Evolutionary conservation across 2,113 vertebrate genomes (phyloP).

Genomic region (Entelurus aequoreus): DNA sequence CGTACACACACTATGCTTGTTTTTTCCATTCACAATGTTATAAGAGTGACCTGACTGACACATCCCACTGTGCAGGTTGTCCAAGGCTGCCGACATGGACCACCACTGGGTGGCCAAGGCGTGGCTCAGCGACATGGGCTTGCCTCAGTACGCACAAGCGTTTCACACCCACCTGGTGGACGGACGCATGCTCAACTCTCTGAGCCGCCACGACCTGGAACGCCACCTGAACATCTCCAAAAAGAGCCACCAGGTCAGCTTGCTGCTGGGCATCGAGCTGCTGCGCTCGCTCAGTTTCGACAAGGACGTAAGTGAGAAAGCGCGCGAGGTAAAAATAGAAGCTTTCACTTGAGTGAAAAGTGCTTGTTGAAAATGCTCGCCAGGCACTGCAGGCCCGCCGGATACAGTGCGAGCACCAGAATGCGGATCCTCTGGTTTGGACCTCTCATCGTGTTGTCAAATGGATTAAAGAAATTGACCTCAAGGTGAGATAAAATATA

Average conservation of each 20-base stretch:
- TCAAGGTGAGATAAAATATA: slow-evolving; percentile 69
- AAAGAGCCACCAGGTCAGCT: slow-evolving; percentile 83
- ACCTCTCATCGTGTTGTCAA: slow-evolving; percentile 81
- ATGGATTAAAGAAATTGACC: slow-evolving; percentile 82
- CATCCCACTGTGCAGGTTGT: slow-evolving; percentile 64
- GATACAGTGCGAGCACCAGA: slow-evolving; percentile 78
- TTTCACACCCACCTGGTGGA: slow-evolving; percentile 84
- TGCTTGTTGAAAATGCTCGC: slow-evolving; percentile 10
- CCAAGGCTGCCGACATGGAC: slow-evolving; percentile 82
- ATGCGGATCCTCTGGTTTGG: slow-evolving; percentile 80
- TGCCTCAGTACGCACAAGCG: slow-evolving; percentile 84
- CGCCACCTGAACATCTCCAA: slow-evolving; percentile 79
- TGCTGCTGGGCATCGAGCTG: slow-evolving; percentile 83
- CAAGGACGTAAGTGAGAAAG: slow-evolving; percentile 72
- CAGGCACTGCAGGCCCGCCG: slow-evolving; percentile 78
- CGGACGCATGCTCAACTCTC: slow-evolving; percentile 78
- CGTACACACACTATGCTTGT: too few species aligned
- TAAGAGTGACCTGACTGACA: background rate
- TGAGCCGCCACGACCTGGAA: slow-evolving; percentile 79
- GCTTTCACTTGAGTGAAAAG: background rate
- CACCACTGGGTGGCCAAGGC: slow-evolving; percentile 90
- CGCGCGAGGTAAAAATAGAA: background rate
- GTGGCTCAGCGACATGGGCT: slow-evolving; percentile 80
- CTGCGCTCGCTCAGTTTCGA: slow-evolving; percentile 77
- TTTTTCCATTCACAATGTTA: too few species aligned